Evolutionary conservation across 2,888 invertebrate genomes (phyloP).

Genomic region (Ochropleura leucogaster): DNA sequence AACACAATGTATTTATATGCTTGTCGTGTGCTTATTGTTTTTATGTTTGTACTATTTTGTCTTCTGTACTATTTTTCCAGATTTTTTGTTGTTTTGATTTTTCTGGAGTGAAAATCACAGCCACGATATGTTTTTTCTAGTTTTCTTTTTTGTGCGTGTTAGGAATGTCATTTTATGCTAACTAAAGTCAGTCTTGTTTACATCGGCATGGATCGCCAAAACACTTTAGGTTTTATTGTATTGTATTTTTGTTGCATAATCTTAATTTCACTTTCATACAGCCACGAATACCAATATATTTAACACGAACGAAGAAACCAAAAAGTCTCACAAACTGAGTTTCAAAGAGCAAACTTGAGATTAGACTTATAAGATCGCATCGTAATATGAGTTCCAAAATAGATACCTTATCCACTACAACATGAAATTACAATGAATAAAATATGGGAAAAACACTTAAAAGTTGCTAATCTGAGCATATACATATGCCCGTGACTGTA

Average conservation of each 20-base stretch:
- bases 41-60: slow-evolving; percentile 47
- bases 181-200: not conserved
- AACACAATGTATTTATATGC: slow-evolving; percentile 61
- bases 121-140: not conserved
- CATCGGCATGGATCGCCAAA: too few relatives aligned
- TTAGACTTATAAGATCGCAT: not conserved
- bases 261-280: not conserved
- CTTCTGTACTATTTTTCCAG: slow-evolving; percentile 25
- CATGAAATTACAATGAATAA: not conserved
- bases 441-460: not conserved
- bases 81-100: slow-evolving; percentile 16
- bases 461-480: not conserved
- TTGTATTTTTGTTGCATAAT: not conserved
- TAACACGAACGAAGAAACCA: too few relatives aligned
- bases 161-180: not conserved
- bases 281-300: too few relatives aligned
- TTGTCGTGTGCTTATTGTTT: slow-evolving; percentile 58
- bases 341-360: not conserved
- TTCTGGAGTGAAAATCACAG: slow-evolving; percentile 7
- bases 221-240: not conserved
- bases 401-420: not conserved
- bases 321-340: too few relatives aligned
- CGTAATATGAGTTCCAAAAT: not conserved
- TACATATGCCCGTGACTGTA: not conserved
- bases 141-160: not conserved